These are phyloP conservation scores for Tetranychus urticae DNA, from an alignment of 1,140 invertebrate genomes.

Conservation along the genomic window DNA sequence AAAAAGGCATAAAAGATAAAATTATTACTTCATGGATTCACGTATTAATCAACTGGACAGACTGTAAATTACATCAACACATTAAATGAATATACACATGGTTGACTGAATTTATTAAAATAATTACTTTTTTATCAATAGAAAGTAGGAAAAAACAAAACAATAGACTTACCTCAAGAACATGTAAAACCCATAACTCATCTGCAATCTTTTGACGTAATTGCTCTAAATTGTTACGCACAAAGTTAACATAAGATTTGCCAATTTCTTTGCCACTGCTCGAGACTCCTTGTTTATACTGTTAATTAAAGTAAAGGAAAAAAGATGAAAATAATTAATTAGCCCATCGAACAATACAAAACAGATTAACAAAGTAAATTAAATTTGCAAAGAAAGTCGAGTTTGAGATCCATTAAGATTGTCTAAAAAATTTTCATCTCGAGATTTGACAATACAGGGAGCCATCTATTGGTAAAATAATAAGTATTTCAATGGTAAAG, in stretches of 20 bases:
- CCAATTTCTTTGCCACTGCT: slow-evolving; percentile 81
- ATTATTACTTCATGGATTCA: too few species aligned
- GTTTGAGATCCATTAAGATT: too few species aligned
- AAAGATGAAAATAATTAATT: neutral
- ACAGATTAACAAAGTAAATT: too few species aligned
- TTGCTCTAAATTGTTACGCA: slow-evolving; percentile 88
- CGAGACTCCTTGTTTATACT: slow-evolving; percentile 33
- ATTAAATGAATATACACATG: neutral
- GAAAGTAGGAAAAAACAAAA: neutral
- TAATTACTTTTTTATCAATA: neutral
- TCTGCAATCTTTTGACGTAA: slow-evolving; percentile 86
- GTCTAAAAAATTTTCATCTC: too few species aligned
- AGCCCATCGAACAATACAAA: too few species aligned
- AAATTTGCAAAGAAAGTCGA: too few species aligned
- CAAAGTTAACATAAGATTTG: slow-evolving; percentile 90
- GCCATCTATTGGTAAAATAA: too few species aligned
- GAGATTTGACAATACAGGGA: too few species aligned
- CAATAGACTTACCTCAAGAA: slow-evolving; percentile 53
- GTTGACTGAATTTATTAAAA: neutral
- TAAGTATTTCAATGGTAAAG: too few species aligned
- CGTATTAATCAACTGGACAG: too few species aligned
- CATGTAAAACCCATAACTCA: slow-evolving; percentile 87
- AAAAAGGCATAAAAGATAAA: too few species aligned
- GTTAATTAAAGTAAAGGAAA: neutral
- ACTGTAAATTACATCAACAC: neutral